Evolutionary conservation across 2,888 invertebrate genomes (phyloP).

Genomic region (Synanthedon formicaeformis): DNA sequence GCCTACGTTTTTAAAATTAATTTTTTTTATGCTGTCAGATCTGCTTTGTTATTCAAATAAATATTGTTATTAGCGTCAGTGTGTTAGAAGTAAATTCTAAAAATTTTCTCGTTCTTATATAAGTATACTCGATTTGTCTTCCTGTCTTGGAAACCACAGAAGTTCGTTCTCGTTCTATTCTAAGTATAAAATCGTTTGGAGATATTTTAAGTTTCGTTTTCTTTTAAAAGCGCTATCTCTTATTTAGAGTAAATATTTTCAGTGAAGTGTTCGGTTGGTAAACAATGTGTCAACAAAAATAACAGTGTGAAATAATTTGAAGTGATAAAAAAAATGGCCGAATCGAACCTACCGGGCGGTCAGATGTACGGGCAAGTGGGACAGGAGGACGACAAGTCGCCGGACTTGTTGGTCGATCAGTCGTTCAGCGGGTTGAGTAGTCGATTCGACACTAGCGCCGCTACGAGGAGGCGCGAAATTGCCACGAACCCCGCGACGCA

Average conservation of each 20-base stretch:
- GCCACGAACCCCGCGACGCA: conserved; percentile 60
- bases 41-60: no score
- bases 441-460: conserved; percentile 55
- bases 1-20: no score
- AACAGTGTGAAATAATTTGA: conserved; percentile 16
- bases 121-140: no score
- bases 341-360: conserved; percentile 25
- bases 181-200: not conserved
- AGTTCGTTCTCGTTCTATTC: no score
- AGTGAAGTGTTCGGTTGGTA: not conserved
- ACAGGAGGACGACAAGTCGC: conserved; percentile 31
- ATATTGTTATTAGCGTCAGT: no score
- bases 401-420: conserved; percentile 42
- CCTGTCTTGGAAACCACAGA: no score
- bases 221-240: not conserved
- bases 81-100: no score
- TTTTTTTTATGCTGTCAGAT: no score
- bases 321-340: conserved; percentile 40
- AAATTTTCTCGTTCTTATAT: no score
- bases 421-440: conserved; percentile 60
- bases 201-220: not conserved
- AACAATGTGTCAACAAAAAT: conserved; percentile 3
- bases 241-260: not conserved
- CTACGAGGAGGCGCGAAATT: conserved; percentile 43
- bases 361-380: conserved; percentile 50